A percentile compares a stretch with the other conserved stretches of the same genome.
phyloP scores from a whole-genome alignment of 2,113 vertebrate species.

The Ardeotis arabs region DNA sequence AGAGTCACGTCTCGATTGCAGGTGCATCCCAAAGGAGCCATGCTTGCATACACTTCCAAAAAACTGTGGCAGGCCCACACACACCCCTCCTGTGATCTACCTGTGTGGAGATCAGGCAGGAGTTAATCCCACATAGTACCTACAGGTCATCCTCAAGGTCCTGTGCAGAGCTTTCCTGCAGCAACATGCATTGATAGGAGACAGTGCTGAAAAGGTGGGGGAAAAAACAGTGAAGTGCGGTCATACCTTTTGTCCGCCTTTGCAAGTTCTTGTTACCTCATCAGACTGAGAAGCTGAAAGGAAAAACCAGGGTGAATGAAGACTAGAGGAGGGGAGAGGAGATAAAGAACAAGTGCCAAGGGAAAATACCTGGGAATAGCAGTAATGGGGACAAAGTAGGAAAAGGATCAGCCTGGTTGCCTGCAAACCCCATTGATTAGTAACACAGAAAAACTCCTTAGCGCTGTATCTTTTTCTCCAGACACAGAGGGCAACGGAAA shows the following conservation, averaged over 20 bases:
- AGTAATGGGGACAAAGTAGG: neutral
- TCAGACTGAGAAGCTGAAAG: neutral
- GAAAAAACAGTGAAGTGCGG: neutral
- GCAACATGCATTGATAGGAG: neutral
- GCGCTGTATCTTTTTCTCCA: constrained; percentile 1
- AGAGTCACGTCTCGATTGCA: neutral
- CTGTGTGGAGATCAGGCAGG: neutral
- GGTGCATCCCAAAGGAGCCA: neutral
- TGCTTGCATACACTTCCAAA: neutral
- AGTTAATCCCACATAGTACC: neutral
- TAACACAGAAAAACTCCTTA: constrained; percentile 3
- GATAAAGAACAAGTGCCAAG: neutral
- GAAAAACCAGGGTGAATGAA: neutral
- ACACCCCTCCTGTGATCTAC: neutral
- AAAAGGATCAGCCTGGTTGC: neutral
- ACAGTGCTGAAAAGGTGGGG: neutral
- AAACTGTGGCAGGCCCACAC: neutral
- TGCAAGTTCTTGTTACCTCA: neutral
- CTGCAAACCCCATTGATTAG: neutral
- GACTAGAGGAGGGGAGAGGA: neutral
- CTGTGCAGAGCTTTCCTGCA: neutral
- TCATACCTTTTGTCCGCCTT: neutral
- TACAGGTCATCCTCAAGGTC: neutral
- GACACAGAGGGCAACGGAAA: constrained; percentile 56
- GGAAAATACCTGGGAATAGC: neutral